Percentiles rank a stretch among this genome's conserved stretches.
Conservation (phyloP, 2,888 invertebrate species). For the Hylaea fasciaria region DNA sequence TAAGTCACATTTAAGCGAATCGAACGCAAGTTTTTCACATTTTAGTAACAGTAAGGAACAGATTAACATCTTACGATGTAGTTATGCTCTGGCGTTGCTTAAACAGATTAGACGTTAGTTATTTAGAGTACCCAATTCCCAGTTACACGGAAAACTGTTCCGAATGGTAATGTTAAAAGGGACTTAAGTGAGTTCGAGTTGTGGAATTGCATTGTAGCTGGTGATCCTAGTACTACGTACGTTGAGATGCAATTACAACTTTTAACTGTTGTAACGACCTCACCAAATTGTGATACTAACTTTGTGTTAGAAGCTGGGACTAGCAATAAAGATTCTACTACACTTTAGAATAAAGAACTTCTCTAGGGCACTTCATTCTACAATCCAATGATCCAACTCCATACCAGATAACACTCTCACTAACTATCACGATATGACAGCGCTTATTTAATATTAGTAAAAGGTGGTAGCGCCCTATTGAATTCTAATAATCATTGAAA, state of each 20-base stretch:
- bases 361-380: too few species aligned
- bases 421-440: too few species aligned
- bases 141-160: conserved; percentile 27
- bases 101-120: conserved; percentile 10
- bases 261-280: background rate
- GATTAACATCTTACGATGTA: background rate
- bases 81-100: background rate
- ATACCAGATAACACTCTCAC: too few species aligned
- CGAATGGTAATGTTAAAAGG: conserved; percentile 29
- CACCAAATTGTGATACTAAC: too few species aligned
- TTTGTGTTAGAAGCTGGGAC: too few species aligned
- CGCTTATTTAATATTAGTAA: too few species aligned
- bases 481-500: too few species aligned
- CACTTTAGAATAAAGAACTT: too few species aligned
- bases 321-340: too few species aligned
- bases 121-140: conserved; percentile 20
- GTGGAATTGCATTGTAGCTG: conserved; percentile 33
- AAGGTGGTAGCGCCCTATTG: too few species aligned
- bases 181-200: conserved; percentile 21
- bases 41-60: too few species aligned
- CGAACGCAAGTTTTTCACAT: background rate
- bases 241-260: conserved; percentile 1
- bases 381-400: too few species aligned
- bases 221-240: background rate
- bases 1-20: background rate